Evolutionary conservation across 2,113 vertebrate genomes (phyloP).

Genomic region (Salvator merianae): DNA sequence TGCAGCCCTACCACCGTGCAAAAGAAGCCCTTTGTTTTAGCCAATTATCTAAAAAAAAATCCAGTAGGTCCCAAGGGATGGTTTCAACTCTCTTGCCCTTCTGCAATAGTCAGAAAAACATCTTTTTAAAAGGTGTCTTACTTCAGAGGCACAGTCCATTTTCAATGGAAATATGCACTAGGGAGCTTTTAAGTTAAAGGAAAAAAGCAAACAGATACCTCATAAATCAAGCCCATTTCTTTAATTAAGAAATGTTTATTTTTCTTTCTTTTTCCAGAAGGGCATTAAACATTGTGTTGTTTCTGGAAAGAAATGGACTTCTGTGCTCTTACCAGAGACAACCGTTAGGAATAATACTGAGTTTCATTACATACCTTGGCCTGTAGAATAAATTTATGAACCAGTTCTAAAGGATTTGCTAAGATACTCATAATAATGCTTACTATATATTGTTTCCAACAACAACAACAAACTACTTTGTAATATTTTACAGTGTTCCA

Average conservation of each 20-base stretch:
- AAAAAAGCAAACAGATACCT: not conserved
- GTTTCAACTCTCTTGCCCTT: not conserved
- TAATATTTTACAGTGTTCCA: slow-evolving; percentile 23
- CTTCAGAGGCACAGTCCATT: not conserved
- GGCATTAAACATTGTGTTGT: not conserved
- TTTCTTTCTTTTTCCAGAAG: slow-evolving; percentile 18
- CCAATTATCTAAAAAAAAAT: slow-evolving; percentile 26
- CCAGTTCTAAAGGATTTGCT: not conserved
- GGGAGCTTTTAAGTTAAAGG: slow-evolving; percentile 5
- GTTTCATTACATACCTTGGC: slow-evolving; percentile 10
- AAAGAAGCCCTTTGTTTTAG: slow-evolving; percentile 28
- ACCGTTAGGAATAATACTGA: slow-evolving; percentile 18
- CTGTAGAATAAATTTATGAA: slow-evolving; percentile 45
- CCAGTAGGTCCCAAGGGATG: not conserved
- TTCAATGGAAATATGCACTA: not conserved
- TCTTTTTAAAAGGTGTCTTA: slow-evolving; percentile 2
- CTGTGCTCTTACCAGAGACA: slow-evolving; percentile 48
- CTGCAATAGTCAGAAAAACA: not conserved
- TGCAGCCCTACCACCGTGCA: not conserved
- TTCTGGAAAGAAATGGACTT: slow-evolving; percentile 57
- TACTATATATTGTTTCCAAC: slow-evolving; percentile 36
- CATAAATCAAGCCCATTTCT: slow-evolving; percentile 26
- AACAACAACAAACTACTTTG: not conserved
- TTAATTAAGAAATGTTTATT: slow-evolving; percentile 50
- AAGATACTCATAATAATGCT: slow-evolving; percentile 28